A percentile compares a stretch with the other conserved stretches of the same genome.
Conservation (phyloP, 2,113 vertebrate genomes). For the Stegastes partitus region DNA sequence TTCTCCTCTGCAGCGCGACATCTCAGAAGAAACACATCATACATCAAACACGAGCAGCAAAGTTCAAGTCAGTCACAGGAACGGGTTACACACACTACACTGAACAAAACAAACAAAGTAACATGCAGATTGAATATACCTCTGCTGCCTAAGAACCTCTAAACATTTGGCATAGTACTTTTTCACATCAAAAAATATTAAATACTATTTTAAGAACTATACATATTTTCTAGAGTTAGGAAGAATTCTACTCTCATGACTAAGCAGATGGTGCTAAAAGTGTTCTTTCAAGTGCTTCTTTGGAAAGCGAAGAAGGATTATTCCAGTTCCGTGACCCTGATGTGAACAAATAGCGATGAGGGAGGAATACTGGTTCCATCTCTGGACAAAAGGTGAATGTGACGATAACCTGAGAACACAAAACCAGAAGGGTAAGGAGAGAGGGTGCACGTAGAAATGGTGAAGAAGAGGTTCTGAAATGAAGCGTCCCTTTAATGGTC, state of each 20-base stretch:
- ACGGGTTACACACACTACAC: conserved; percentile 12
- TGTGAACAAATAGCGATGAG: conserved; percentile 92
- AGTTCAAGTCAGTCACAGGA: conserved; percentile 35
- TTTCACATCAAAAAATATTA: conserved; percentile 51
- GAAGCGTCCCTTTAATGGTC: too few relatives aligned
- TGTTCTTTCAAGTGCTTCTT: background rate
- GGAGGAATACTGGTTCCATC: conserved; percentile 93
- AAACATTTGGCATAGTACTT: conserved; percentile 64
- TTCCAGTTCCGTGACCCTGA: conserved; percentile 78
- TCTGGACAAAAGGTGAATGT: conserved; percentile 93
- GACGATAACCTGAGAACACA: conserved; percentile 91
- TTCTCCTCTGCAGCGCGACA: conserved; percentile 39
- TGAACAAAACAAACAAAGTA: conserved; percentile 7
- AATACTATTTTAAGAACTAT: conserved; percentile 13
- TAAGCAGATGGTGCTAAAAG: background rate
- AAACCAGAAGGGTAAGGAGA: conserved; percentile 4
- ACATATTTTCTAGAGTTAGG: background rate
- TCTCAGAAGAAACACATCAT: background rate
- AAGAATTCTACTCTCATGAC: background rate
- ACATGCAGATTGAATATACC: conserved; percentile 3
- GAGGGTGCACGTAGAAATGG: too few relatives aligned
- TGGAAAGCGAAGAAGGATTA: too few relatives aligned
- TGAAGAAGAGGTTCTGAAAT: too few relatives aligned
- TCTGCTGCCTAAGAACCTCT: background rate
- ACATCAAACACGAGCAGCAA: conserved; percentile 39